Conservation (phyloP, 1,140 invertebrate species). For the Sycophaga agraensis region DNA sequence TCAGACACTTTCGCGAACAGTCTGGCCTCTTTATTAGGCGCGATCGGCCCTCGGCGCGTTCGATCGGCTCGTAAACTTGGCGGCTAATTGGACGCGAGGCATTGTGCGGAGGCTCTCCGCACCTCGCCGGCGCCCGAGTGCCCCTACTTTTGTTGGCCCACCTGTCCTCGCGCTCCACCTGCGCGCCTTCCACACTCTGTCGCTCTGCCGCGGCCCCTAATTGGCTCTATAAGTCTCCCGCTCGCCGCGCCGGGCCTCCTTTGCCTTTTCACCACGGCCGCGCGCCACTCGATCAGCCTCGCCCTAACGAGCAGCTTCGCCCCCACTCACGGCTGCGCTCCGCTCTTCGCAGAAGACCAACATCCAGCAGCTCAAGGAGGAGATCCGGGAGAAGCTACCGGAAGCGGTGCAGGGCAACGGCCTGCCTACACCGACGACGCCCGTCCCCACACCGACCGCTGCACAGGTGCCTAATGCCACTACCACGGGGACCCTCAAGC, state of each 20-base stretch:
- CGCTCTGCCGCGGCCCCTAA: constrained; percentile 21
- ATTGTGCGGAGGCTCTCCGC: constrained; percentile 35
- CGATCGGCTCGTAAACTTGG: constrained; percentile 46
- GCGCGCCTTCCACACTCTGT: neutral
- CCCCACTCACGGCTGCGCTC: no score
- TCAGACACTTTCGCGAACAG: no score
- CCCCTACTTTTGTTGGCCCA: constrained; percentile 40
- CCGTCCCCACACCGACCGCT: neutral
- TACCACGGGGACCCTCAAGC: constrained; percentile 60
- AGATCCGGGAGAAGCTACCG: constrained; percentile 65
- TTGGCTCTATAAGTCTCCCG: constrained; percentile 25
- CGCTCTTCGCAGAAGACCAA: constrained; percentile 69
- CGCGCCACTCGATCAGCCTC: neutral
- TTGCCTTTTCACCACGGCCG: neutral
- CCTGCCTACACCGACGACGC: constrained; percentile 29
- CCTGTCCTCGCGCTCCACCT: constrained; percentile 28
- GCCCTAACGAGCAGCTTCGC: no score
- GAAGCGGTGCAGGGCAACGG: constrained; percentile 45
- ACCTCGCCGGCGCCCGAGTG: constrained; percentile 36
- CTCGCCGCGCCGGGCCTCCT: no score
- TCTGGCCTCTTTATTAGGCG: no score
- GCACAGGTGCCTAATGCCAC: constrained; percentile 30
- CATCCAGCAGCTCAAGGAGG: constrained; percentile 70
- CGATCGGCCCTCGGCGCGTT: neutral
- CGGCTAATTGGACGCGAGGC: constrained; percentile 50